Conservation (phyloP, 1,140 invertebrate genomes). For the Pseudomyrmex sp. region DNA sequence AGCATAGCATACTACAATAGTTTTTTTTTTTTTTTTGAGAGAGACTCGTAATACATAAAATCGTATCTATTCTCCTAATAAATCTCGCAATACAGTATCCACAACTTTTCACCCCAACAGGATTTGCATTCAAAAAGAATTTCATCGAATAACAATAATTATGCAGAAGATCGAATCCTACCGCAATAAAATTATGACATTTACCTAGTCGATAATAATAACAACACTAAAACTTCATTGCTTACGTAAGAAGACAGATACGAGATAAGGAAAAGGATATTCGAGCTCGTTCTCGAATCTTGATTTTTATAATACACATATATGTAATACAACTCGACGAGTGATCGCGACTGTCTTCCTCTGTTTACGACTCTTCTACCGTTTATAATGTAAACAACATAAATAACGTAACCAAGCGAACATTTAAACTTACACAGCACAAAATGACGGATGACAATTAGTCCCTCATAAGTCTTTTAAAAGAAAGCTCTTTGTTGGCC, state of each 20-base stretch:
- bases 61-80: no score
- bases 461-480: not conserved
- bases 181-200: constrained; percentile 11
- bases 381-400: not conserved
- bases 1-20: not conserved
- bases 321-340: constrained; percentile 32
- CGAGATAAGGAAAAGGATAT: constrained; percentile 2
- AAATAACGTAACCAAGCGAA: no score
- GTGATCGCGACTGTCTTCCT: not conserved
- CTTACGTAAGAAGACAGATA: constrained; percentile 2
- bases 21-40: no score
- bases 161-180: not conserved
- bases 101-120: no score
- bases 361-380: no score
- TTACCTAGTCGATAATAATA: not conserved
- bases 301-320: constrained; percentile 12
- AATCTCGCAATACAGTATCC: no score
- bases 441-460: constrained; percentile 1
- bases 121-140: not conserved
- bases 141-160: not conserved
- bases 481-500: not conserved
- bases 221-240: constrained; percentile 14
- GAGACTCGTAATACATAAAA: no score
- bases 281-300: constrained; percentile 34
- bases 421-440: no score